phyloP scores from a whole-genome alignment of 2,888 invertebrate genomes.

The Tillus elongatus region DNA sequence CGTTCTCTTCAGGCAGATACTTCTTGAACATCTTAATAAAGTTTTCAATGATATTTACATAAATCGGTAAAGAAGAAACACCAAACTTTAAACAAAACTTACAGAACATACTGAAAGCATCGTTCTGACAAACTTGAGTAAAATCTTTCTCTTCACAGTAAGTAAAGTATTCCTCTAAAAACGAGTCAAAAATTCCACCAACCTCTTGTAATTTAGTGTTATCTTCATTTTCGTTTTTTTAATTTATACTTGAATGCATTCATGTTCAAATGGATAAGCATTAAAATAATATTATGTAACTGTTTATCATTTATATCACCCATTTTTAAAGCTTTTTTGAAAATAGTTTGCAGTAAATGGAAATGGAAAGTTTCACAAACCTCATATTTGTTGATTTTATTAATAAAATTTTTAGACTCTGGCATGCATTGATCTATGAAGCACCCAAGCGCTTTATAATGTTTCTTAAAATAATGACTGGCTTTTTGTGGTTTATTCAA shows the following conservation, averaged over 20 bases:
- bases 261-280: conserved; percentile 47
- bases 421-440: conserved; percentile 54
- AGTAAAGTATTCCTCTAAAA: no score
- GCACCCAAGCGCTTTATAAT: conserved; percentile 49
- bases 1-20: conserved; percentile 43
- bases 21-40: conserved; percentile 47
- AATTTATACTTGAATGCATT: conserved; percentile 42
- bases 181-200: conserved; percentile 6
- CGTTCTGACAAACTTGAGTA: conserved; percentile 34
- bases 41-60: conserved; percentile 45
- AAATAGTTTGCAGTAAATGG: conserved; percentile 47
- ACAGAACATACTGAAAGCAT: conserved; percentile 51
- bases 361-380: conserved; percentile 50
- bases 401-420: conserved; percentile 41
- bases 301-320: conserved; percentile 39
- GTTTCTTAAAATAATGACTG: conserved; percentile 53
- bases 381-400: conserved; percentile 57
- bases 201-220: conserved; percentile 6
- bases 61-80: conserved; percentile 34
- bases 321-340: conserved; percentile 42
- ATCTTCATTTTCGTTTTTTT: conserved; percentile 8
- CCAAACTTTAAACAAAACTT: conserved; percentile 59
- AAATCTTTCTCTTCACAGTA: conserved; percentile 9
- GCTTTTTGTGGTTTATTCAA: conserved; percentile 63
- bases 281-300: conserved; percentile 47